Conservation (phyloP, 2,113 vertebrate species). For the Tonatia bakeri region DNA sequence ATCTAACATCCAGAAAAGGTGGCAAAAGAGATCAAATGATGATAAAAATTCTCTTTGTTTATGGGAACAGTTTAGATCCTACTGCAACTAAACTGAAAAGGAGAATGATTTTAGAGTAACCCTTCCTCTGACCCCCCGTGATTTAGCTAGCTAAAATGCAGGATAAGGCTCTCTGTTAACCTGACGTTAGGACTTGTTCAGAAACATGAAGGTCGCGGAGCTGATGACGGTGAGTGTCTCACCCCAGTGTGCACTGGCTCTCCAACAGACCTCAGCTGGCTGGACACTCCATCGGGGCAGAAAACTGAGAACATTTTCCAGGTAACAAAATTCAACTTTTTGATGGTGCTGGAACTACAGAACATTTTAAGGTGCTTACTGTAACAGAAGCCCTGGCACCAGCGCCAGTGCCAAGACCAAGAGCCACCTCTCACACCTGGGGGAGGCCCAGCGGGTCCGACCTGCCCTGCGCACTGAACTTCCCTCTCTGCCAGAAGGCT, state of each 20-base stretch:
- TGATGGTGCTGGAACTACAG: neutral
- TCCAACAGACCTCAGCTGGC: neutral
- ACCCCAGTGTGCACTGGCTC: neutral
- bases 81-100: neutral
- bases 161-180: neutral
- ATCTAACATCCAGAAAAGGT: neutral
- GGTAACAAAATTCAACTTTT: neutral
- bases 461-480: neutral
- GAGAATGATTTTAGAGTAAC: neutral
- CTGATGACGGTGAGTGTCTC: neutral
- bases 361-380: neutral
- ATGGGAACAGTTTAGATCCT: neutral
- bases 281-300: neutral
- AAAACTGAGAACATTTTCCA: neutral
- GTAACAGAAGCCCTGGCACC: neutral
- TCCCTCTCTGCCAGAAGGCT: neutral
- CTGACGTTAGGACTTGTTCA: neutral
- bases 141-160: constrained; percentile 39
- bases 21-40: neutral
- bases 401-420: fast-evolving
- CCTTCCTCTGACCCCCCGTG: neutral
- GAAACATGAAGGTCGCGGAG: neutral
- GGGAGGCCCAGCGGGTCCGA: neutral
- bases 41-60: neutral
- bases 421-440: neutral